Conservation (phyloP, 2,888 invertebrate species). For the Nymphalis c-album region DNA sequence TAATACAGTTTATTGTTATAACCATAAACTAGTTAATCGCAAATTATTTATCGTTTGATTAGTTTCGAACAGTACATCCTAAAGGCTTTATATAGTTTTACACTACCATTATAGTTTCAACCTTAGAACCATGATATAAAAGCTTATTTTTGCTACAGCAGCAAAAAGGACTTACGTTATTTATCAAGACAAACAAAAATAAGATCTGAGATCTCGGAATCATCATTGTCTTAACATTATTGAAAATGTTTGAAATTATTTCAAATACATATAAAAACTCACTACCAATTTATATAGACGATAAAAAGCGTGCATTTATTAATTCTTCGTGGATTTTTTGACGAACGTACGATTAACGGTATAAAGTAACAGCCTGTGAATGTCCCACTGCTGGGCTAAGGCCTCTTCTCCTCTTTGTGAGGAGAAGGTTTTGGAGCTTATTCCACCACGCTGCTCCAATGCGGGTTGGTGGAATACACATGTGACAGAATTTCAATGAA, state of each 20-base stretch:
- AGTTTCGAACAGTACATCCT: constrained; percentile 4
- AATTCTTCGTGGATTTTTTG: no score
- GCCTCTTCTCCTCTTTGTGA: no score
- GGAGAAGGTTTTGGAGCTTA: no score
- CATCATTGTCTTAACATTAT: not conserved
- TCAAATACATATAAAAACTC: not conserved
- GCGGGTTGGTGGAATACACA: no score
- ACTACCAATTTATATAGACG: not conserved
- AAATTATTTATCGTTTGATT: constrained; percentile 6
- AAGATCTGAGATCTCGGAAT: not conserved
- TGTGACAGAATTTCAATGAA: no score
- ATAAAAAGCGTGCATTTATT: no score
- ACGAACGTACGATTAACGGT: no score
- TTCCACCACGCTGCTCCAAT: no score
- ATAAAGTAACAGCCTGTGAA: no score
- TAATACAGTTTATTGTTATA: constrained; percentile 1
- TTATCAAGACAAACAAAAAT: not conserved
- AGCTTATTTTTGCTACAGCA: not conserved
- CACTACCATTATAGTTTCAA: not conserved
- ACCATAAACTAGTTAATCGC: constrained; percentile 14
- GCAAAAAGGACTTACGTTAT: not conserved
- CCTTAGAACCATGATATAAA: not conserved
- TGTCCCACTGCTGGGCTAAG: no score
- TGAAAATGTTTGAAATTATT: not conserved
- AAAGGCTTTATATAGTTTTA: not conserved